These are phyloP conservation scores for Rhynchotus rufescens DNA, from an alignment of 2,797 vertebrate genomes.

Conservation along the genomic window DNA sequence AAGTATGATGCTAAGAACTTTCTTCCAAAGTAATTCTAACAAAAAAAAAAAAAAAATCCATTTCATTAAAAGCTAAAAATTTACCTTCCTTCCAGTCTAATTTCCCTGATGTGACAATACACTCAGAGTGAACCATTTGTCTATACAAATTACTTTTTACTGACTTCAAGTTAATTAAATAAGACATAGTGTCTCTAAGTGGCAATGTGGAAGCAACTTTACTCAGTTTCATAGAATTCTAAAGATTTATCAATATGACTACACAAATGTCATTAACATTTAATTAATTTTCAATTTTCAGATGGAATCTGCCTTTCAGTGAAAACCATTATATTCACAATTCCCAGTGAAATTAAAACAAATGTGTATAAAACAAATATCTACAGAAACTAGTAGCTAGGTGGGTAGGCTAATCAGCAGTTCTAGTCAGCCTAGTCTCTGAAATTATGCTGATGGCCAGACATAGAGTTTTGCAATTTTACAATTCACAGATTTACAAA, in stretches of 20 bases:
- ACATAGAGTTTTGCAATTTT: not conserved
- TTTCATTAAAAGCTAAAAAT: not conserved
- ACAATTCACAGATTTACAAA: not conserved
- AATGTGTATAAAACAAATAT: not conserved
- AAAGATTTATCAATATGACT: not conserved
- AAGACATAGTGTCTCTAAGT: not conserved
- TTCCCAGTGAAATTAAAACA: not conserved
- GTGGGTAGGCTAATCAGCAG: not conserved
- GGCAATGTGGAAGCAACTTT: not conserved
- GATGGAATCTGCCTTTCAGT: not conserved
- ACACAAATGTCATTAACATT: not conserved
- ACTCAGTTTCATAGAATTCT: not conserved
- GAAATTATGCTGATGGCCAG: not conserved
- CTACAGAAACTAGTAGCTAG: not conserved
- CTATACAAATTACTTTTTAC: slow-evolving; percentile 34
- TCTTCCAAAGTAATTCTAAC: not conserved
- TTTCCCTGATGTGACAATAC: not conserved
- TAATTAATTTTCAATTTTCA: slow-evolving; percentile 5
- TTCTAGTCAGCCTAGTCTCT: not conserved
- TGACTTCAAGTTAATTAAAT: slow-evolving; percentile 8
- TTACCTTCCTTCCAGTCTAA: not conserved
- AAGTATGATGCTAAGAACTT: not conserved
- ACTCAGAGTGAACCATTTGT: slow-evolving; percentile 7
- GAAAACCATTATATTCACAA: not conserved
- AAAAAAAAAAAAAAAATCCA: not conserved